Percentiles rank a stretch among this genome's conserved stretches.
Evolutionary conservation across 1,140 invertebrate species (phyloP).

Genomic region (Drosophila biarmipes): DNA sequence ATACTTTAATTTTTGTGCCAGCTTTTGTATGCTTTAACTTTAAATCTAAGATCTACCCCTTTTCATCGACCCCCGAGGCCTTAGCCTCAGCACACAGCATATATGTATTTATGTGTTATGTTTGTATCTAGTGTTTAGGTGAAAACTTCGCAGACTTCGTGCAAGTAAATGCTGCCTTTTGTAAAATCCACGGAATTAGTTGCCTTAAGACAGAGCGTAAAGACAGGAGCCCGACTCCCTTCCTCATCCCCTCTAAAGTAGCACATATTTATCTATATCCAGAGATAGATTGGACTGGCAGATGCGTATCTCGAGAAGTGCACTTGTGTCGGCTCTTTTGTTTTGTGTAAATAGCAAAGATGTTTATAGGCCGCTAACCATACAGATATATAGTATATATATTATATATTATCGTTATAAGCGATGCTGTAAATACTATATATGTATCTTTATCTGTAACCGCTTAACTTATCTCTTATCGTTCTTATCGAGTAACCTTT

Average conservation of each 20-base stretch:
- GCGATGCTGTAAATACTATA: conserved; percentile 69
- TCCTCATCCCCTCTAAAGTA: conserved; percentile 2
- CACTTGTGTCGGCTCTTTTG: conserved; percentile 30
- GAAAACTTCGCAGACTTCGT: conserved; percentile 28
- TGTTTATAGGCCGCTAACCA: conserved; percentile 41
- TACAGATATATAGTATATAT: conserved; percentile 54
- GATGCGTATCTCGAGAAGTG: conserved; percentile 11
- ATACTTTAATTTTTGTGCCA: conserved; percentile 58
- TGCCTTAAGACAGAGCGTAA: conserved; percentile 58
- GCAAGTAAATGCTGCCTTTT: conserved; percentile 75
- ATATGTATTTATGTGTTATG: conserved; percentile 12
- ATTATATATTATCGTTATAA: conserved; percentile 53
- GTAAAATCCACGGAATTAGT: conserved; percentile 74
- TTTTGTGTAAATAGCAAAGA: conserved; percentile 55
- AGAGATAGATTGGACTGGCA: conserved; percentile 8
- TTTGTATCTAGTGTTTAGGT: conserved; percentile 43
- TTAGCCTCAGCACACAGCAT: conserved; percentile 27
- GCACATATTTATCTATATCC: conserved; percentile 7
- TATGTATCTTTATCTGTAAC: conserved; percentile 47
- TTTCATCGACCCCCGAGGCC: conserved; percentile 13
- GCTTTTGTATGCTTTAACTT: conserved; percentile 51
- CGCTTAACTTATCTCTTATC: conserved; percentile 50
- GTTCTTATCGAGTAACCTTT: conserved; percentile 56
- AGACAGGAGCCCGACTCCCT: conserved; percentile 33
- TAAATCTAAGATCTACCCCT: conserved; percentile 14